phyloP scores from a whole-genome alignment of 1,140 invertebrate genomes.

The Drosophila ogumai region DNA sequence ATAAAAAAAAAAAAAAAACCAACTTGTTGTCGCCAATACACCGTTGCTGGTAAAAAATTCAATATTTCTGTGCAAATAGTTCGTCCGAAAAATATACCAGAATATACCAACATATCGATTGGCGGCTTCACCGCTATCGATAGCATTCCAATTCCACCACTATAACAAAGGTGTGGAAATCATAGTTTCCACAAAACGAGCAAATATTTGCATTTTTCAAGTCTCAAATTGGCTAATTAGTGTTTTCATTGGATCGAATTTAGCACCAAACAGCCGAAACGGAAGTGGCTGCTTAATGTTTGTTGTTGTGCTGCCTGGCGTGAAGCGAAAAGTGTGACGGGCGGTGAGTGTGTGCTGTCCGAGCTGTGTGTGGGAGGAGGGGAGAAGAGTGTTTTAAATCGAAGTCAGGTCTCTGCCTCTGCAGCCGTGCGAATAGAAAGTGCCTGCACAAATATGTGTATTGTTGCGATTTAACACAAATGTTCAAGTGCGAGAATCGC shows the following conservation, averaged over 20 bases:
- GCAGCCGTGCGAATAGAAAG: constrained; percentile 44
- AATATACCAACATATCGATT: constrained; percentile 6
- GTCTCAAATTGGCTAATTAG: constrained; percentile 34
- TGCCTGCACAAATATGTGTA: constrained; percentile 36
- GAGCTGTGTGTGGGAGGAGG: constrained; percentile 22
- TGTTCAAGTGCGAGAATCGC: constrained; percentile 33
- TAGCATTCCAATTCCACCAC: constrained; percentile 17
- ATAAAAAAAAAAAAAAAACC: no score
- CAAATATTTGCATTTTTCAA: constrained; percentile 55
- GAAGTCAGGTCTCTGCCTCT: constrained; percentile 19
- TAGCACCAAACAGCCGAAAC: constrained; percentile 6
- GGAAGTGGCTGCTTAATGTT: constrained; percentile 45
- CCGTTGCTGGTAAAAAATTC: no score
- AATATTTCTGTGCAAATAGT: no score
- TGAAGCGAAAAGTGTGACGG: constrained; percentile 50
- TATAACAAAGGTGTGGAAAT: constrained; percentile 59
- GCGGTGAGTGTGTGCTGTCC: constrained; percentile 45
- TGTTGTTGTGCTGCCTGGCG: constrained; percentile 34
- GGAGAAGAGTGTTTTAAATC: constrained; percentile 28
- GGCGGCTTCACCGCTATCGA: constrained; percentile 13
- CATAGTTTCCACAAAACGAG: constrained; percentile 50
- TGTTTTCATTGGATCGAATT: constrained; percentile 31
- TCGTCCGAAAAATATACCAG: background rate
- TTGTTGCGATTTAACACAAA: constrained; percentile 24
- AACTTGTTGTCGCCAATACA: no score